Percentiles rank a stretch among this genome's conserved stretches.
Conservation (phyloP, 2,888 invertebrate genomes). For the Tubulanus polymorphus region DNA sequence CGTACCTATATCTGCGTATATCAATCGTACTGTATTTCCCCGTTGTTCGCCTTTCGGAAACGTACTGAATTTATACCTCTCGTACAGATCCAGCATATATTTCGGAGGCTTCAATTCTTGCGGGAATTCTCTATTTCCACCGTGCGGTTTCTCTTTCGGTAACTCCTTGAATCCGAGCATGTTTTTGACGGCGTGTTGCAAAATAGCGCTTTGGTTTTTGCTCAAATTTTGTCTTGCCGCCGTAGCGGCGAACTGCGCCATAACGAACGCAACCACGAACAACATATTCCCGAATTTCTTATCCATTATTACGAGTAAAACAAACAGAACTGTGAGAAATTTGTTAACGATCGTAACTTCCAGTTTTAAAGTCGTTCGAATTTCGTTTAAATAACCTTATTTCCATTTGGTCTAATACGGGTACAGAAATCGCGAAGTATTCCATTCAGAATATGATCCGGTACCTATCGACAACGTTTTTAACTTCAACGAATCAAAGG, state of each 20-base stretch:
- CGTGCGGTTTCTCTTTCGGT: slow-evolving; percentile 11
- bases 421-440: too few species aligned
- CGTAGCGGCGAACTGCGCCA: background rate
- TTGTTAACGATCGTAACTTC: too few species aligned
- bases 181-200: slow-evolving; percentile 31
- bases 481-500: too few species aligned
- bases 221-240: background rate
- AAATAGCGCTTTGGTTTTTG: slow-evolving; percentile 17
- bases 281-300: too few species aligned
- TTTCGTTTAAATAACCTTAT: too few species aligned
- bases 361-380: too few species aligned
- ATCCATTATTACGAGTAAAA: too few species aligned
- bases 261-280: background rate
- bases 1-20: slow-evolving; percentile 38
- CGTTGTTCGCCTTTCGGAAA: slow-evolving; percentile 23
- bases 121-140: too few species aligned
- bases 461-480: too few species aligned
- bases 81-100: slow-evolving; percentile 44
- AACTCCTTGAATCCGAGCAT: slow-evolving; percentile 27
- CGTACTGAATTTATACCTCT: slow-evolving; percentile 31
- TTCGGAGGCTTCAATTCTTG: slow-evolving; percentile 28
- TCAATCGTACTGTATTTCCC: slow-evolving; percentile 40
- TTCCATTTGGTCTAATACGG: too few species aligned
- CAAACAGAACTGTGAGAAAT: too few species aligned
- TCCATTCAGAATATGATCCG: too few species aligned